Conservation (phyloP, 2,888 invertebrate genomes). For the Athrips mouffetella region DNA sequence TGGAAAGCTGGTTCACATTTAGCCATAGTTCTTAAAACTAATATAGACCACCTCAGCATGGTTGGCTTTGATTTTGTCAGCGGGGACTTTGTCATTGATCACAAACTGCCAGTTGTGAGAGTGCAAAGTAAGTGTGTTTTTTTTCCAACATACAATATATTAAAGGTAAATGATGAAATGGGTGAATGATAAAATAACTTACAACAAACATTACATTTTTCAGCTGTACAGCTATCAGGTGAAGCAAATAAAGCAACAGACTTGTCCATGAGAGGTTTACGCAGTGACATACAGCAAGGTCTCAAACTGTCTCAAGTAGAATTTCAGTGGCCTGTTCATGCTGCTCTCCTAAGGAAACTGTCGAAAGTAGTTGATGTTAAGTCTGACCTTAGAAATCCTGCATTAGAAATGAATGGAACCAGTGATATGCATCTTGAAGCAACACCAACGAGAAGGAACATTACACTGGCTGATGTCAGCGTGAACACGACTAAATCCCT, state of each 20-base stretch:
- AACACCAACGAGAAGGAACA: slow-evolving; percentile 41
- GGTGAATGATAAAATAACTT: too few relatives aligned
- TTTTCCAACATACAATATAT: too few relatives aligned
- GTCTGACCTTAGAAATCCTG: slow-evolving; percentile 47
- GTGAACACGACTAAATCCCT: slow-evolving; percentile 64
- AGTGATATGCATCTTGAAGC: slow-evolving; percentile 48
- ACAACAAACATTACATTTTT: slow-evolving; percentile 26
- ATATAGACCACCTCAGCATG: slow-evolving; percentile 85
- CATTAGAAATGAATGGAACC: slow-evolving; percentile 62
- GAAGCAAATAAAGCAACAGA: slow-evolving; percentile 69
- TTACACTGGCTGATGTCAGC: slow-evolving; percentile 65
- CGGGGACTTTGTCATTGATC: slow-evolving; percentile 85
- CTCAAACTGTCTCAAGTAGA: slow-evolving; percentile 43
- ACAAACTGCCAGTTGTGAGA: slow-evolving; percentile 84
- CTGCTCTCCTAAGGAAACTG: slow-evolving; percentile 61
- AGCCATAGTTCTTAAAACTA: slow-evolving; percentile 86
- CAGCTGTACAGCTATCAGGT: slow-evolving; percentile 65
- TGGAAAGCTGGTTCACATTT: slow-evolving; percentile 88
- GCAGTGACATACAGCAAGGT: slow-evolving; percentile 59
- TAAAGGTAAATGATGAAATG: neutral
- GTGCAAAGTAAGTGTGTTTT: slow-evolving; percentile 84
- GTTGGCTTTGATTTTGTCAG: slow-evolving; percentile 85
- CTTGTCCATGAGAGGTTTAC: slow-evolving; percentile 65
- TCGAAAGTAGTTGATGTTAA: slow-evolving; percentile 70
- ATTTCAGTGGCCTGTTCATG: slow-evolving; percentile 67